Base-by-base conservation (phyloP, 1,140 invertebrate species). In the Bombus consobrinus region DNA sequence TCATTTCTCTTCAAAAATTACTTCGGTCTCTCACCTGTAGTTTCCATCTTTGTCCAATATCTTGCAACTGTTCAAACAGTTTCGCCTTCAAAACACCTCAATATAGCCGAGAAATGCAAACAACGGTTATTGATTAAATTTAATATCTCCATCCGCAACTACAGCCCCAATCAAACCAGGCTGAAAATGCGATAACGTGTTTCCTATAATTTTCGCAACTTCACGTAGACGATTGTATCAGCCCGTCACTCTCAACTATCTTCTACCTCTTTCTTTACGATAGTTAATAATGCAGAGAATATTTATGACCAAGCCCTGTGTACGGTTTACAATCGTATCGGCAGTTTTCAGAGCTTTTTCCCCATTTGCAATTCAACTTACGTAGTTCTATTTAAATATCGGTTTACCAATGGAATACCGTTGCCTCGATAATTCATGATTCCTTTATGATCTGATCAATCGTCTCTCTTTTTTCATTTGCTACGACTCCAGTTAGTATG, bases 301-400 rank as follows among this genome's bases (percentile, higher is more conserved):
- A 85, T 85, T 85, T 81, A 85, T 81, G 74, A 77, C 34, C 72
- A 34, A 37, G 72, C 64, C 2, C 18, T 53, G 32, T 32, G 57
- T 22, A 32, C 59, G 3, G 81, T 83, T 76, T 76, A 83, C 72
- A 47, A 78, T 79, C 22, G 47, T 68, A 37, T 59, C 47, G 57
- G 1, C 77, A 18, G 69, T 69, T 85, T 73, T 57, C 78, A 66
- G 3, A 62, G 22, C n/a, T 47, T 57, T 47, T 57, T 32, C 1
- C 71, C 34, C 22, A 81, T 85, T 68, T 81, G 69, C 78, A 74
- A 85, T 85, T 85, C 83, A 85, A 85, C 71, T 74, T 81, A 66
- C 77, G 41, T 41, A 43, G 39, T 57, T 73, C 57, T 57, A 74
- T 72, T 85, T 81, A 72, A 73, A 73, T 72, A 37, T 39, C 25